These are phyloP conservation scores for Caradrina kadenii DNA, from an alignment of 2,888 invertebrate genomes.

Conservation along the genomic window DNA sequence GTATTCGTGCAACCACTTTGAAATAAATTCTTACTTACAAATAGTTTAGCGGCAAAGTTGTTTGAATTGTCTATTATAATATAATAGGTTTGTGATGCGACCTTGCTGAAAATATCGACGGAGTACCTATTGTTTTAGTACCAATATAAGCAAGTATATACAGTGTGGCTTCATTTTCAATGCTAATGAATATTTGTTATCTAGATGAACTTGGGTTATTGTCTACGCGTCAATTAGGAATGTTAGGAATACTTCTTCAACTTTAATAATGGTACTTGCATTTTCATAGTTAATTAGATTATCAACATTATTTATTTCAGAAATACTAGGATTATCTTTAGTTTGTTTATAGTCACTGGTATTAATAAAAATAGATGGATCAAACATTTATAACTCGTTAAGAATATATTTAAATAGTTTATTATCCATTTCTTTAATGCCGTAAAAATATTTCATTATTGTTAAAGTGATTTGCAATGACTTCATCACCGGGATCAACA, in stretches of 20 bases:
- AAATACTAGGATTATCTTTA: not conserved
- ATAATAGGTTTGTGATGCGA: slow-evolving; percentile 45
- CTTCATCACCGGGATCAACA: not conserved
- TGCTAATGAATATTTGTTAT: slow-evolving; percentile 66
- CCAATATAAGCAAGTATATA: slow-evolving; percentile 43
- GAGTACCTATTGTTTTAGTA: slow-evolving; percentile 60
- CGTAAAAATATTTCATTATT: not conserved
- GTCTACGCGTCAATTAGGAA: slow-evolving; percentile 55
- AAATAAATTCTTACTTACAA: not conserved
- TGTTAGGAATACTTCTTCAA: slow-evolving; percentile 17
- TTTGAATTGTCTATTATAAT: slow-evolving; percentile 43
- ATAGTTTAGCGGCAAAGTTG: slow-evolving; percentile 20
- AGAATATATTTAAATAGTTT: not conserved
- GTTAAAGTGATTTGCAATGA: not conserved
- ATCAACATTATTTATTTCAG: not conserved
- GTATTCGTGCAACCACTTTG: not conserved
- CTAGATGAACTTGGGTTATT: slow-evolving; percentile 63
- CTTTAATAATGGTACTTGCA: not conserved
- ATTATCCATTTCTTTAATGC: not conserved
- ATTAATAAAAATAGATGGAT: not conserved
- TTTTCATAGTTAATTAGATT: not conserved
- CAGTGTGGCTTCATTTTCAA: slow-evolving; percentile 55
- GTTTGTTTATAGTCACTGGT: not conserved
- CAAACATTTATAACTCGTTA: not conserved
- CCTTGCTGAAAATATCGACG: slow-evolving; percentile 64